These are phyloP conservation scores for Catostomus latipinnis DNA, from an alignment of 2,797 vertebrate species.

Conservation along the genomic window DNA sequence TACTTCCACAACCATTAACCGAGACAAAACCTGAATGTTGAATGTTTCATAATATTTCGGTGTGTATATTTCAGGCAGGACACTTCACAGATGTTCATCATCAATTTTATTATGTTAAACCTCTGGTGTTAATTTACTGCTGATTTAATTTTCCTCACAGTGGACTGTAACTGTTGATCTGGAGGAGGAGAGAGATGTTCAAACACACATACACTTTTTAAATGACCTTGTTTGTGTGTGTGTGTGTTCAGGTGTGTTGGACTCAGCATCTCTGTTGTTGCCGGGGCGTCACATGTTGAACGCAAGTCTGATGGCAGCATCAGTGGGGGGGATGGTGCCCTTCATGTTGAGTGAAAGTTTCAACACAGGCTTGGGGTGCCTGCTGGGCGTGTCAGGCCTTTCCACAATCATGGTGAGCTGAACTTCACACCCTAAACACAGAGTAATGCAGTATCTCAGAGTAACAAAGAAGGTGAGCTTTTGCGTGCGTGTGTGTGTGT, in stretches of 20 bases:
- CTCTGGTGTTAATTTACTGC: not conserved
- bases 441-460: not conserved
- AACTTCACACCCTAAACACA: not conserved
- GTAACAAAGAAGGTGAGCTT: not conserved
- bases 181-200: too few relatives aligned
- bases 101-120: not conserved
- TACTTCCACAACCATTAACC: too few relatives aligned
- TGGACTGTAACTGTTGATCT: too few relatives aligned
- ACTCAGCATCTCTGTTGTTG: conserved; percentile 73
- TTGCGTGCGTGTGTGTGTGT: not conserved
- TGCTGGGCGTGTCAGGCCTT: conserved; percentile 77
- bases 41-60: not conserved
- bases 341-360: conserved; percentile 79
- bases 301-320: conserved; percentile 74
- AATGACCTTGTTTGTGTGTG: too few relatives aligned
- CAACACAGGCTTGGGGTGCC: conserved; percentile 73
- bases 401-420: conserved; percentile 76
- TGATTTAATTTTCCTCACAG: not conserved
- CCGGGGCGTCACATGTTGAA: conserved; percentile 80
- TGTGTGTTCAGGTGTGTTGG: conserved; percentile 69
- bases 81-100: not conserved
- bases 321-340: conserved; percentile 70
- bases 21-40: too few relatives aligned
- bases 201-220: too few relatives aligned
- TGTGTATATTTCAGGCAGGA: not conserved